Percentiles rank a stretch among this genome's conserved stretches.
Evolutionary conservation across 2,888 invertebrate species (phyloP).

Genomic region (Cyrtodaria siliqua): DNA sequence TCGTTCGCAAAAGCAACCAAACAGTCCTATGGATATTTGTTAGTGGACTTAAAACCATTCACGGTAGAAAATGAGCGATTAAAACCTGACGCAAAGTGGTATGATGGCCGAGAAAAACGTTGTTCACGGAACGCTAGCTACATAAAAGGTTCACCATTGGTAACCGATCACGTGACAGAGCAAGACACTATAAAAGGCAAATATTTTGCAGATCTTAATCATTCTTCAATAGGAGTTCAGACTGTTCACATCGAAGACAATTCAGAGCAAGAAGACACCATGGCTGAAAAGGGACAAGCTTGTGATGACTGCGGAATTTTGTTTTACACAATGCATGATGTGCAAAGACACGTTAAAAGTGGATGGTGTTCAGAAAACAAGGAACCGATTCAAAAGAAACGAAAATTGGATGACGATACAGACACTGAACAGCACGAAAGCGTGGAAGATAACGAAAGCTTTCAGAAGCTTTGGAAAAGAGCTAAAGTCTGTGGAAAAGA

Average conservation of each 20-base stretch:
- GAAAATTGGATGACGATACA: conserved; percentile 8
- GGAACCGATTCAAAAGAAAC: conserved; percentile 1
- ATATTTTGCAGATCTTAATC: neutral
- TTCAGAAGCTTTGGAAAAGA: conserved; percentile 5
- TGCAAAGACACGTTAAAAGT: conserved; percentile 33
- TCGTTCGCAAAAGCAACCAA: conserved; percentile 9
- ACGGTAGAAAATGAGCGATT: conserved; percentile 13
- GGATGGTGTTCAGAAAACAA: conserved; percentile 23
- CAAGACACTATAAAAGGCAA: conserved; percentile 21
- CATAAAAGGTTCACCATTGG: neutral
- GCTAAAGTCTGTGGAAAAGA: conserved; percentile 1
- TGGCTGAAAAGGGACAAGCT: conserved; percentile 10
- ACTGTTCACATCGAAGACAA: conserved; percentile 24
- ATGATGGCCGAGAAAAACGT: neutral
- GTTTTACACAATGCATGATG: conserved; percentile 18
- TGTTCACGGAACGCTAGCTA: neutral
- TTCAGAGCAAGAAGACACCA: conserved; percentile 4
- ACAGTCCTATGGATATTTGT: conserved; percentile 8
- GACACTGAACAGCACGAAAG: conserved; percentile 5
- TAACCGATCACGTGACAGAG: conserved; percentile 1
- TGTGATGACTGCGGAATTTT: conserved; percentile 20
- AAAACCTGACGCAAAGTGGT: neutral
- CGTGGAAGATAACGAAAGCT: conserved; percentile 5
- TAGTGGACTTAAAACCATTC: conserved; percentile 27
- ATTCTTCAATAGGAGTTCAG: conserved; percentile 24